Evolutionary conservation across 2,888 invertebrate genomes (phyloP), one percentile per base, ranked within the genome.

Genomic region (Dolichomitus sp.): DNA sequence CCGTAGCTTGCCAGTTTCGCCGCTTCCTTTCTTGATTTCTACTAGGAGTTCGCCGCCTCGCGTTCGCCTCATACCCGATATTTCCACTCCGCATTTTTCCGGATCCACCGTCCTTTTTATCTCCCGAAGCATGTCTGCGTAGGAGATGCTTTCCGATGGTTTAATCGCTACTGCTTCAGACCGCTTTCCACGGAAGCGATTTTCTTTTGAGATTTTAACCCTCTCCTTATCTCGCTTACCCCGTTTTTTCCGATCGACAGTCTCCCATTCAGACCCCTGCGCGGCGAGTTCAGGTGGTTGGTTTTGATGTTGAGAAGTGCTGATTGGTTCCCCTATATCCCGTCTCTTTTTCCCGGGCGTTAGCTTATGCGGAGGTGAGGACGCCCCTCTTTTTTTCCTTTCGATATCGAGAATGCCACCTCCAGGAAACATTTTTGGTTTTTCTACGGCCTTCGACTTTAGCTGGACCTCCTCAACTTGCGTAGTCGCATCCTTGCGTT

Each of bases 1-100:
- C 23, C 80, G 40, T 5, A 80, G 61, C 1, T 33, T 69, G 17
- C 48, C 80, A 1, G 66, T 33, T 23, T 14, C 68, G 1, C 69
- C 80, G 27, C 50, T 69, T 12, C 80, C 80, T 59, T 80, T 75
- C 40, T 68, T 83, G 50, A 37, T 57, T 23, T 80, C 66, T 6
- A 75, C 66, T 14, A 75, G 57, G 48, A 59, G 65, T n/a, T 76
- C 70, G 9, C 52, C 74, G 19, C 27, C 3, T 17, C 82, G 80
- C 17, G 80, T 72, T 0, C 81, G 77, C 19, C 70, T 57, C 1
- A 57, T 57, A 1, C 27, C 37, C 1, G 57, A 70, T 19, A 50
- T 52, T 65, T 63, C 61, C 2, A 23, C 50, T 11, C 74, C 52
- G n/a, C 63, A 59, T n/a, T 17, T 3, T 5, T 2, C 17, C 1